Conservation (phyloP, 1,140 invertebrate genomes). For the Vollenhovia emeryi region DNA sequence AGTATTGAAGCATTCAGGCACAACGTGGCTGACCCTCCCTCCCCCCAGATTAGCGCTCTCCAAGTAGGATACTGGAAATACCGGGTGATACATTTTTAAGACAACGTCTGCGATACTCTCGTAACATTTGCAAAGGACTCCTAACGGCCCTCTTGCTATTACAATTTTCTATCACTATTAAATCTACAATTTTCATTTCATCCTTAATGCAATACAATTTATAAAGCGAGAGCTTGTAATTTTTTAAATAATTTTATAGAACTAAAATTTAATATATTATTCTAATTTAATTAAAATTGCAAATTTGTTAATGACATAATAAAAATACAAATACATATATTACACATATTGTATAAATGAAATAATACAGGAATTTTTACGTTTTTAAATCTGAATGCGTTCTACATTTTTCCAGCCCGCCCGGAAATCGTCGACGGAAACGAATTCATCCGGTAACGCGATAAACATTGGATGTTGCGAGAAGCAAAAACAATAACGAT, state of each 20-base stretch:
- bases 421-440: conserved; percentile 26
- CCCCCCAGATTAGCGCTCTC: background rate
- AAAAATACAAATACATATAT: background rate
- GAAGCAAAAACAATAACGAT: conserved; percentile 52
- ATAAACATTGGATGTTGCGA: conserved; percentile 40
- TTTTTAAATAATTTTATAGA: conserved; percentile 2
- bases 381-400: background rate
- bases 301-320: background rate
- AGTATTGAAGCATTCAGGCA: conserved; percentile 70
- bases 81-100: background rate
- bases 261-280: background rate
- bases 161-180: too few relatives aligned
- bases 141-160: background rate
- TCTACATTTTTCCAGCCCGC: background rate
- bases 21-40: background rate
- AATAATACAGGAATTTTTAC: background rate
- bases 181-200: background rate
- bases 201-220: background rate
- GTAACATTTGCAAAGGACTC: background rate
- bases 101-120: background rate
- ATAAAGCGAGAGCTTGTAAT: background rate
- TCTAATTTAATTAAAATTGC: background rate
- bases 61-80: background rate
- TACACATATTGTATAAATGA: background rate
- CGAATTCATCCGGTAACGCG: conserved; percentile 37